phyloP scores from a whole-genome alignment of 2,888 invertebrate species.

The Esperia sulphurella region DNA sequence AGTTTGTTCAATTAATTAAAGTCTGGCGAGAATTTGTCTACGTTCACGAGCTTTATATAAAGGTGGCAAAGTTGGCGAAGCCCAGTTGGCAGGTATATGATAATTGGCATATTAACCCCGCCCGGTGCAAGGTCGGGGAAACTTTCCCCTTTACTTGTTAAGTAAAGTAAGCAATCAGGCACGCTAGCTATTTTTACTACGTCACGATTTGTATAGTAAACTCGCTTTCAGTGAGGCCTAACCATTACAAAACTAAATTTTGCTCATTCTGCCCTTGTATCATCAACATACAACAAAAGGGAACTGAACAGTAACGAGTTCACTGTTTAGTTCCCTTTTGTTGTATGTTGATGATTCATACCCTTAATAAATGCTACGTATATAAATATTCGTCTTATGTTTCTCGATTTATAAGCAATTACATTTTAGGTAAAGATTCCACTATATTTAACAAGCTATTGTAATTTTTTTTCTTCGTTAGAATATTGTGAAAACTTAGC shows the following conservation, averaged over 20 bases:
- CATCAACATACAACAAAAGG: too few relatives aligned
- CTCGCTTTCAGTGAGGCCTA: neutral
- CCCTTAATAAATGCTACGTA: too few relatives aligned
- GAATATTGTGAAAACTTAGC: too few relatives aligned
- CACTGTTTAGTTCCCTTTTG: too few relatives aligned
- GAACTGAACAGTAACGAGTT: too few relatives aligned
- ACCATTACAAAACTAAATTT: neutral
- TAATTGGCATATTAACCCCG: conserved; percentile 6
- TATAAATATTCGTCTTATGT: too few relatives aligned
- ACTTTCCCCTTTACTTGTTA: conserved; percentile 39
- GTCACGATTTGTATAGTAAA: conserved; percentile 10
- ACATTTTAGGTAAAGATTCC: too few relatives aligned
- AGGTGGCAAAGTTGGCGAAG: conserved; percentile 15
- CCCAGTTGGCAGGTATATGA: conserved; percentile 16
- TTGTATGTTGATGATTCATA: too few relatives aligned
- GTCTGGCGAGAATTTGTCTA: neutral
- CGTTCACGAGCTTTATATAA: conserved; percentile 6
- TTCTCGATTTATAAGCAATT: too few relatives aligned
- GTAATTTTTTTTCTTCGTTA: too few relatives aligned
- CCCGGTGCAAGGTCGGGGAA: conserved; percentile 39
- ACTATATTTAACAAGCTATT: too few relatives aligned
- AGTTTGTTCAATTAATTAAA: neutral
- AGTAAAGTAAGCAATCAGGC: conserved; percentile 17
- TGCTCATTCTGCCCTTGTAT: too few relatives aligned
- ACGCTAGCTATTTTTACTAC: conserved; percentile 23